phyloP scores from a whole-genome alignment of 2,888 invertebrate genomes.

The Pterostichus madidus region DNA sequence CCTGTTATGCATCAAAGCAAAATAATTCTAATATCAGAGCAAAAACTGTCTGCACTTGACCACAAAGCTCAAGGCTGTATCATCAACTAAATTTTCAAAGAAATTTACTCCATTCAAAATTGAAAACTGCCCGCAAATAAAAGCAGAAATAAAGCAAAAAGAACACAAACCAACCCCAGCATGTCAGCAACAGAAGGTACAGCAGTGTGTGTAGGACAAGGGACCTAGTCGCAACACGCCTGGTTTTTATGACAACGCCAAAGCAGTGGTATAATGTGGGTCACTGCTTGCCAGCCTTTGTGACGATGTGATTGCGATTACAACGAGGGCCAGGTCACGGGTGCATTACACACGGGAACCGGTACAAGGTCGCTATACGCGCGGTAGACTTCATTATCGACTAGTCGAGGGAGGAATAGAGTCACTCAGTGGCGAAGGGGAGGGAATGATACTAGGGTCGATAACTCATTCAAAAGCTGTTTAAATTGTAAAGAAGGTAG shows the following conservation, averaged over 20 bases:
- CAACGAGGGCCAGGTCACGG: not conserved
- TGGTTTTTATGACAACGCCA: slow-evolving; percentile 4
- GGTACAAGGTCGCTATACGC: not conserved
- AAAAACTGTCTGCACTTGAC: slow-evolving; percentile 15
- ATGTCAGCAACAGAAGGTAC: not conserved
- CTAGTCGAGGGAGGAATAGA: not conserved
- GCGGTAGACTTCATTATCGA: not conserved
- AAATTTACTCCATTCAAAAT: not conserved
- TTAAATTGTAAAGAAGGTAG: no score
- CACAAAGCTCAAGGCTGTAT: not conserved
- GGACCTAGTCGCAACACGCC: not conserved
- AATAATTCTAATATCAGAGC: not conserved
- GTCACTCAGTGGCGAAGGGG: no score
- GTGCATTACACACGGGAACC: slow-evolving; percentile 7
- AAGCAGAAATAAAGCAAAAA: not conserved
- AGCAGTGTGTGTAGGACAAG: not conserved
- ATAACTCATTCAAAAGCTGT: no score
- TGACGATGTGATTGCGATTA: slow-evolving; percentile 21
- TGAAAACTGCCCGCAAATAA: not conserved
- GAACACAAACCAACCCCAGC: not conserved
- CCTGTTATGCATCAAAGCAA: no score
- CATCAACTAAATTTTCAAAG: no score
- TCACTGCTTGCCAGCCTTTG: slow-evolving; percentile 22
- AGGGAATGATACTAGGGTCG: no score
- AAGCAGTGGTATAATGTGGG: slow-evolving; percentile 24